Percentiles rank a stretch among this genome's conserved stretches.
phyloP scores from a whole-genome alignment of 2,113 vertebrate species.

The Otus sunia region DNA sequence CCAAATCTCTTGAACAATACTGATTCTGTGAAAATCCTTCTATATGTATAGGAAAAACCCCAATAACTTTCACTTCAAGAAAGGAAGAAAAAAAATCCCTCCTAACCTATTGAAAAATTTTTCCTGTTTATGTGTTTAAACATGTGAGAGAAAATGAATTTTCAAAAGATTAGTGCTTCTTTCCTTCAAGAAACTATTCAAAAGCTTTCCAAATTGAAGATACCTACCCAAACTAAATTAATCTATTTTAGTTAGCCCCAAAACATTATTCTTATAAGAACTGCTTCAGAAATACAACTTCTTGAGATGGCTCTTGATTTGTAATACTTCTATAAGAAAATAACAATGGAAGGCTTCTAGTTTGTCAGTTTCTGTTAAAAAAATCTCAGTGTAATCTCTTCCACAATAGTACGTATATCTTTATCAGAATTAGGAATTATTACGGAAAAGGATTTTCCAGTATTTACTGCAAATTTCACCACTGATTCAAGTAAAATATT shows the following conservation, averaged over 20 bases:
- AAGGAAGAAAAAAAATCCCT: background rate
- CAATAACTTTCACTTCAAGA: background rate
- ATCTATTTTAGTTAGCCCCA: background rate
- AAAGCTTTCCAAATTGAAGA: background rate
- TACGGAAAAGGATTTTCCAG: background rate
- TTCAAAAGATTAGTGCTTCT: background rate
- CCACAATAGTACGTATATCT: background rate
- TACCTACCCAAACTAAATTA: background rate
- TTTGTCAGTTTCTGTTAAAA: background rate
- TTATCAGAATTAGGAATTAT: background rate
- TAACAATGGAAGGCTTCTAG: background rate
- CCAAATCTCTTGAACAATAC: background rate
- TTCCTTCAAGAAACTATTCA: background rate
- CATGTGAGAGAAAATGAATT: background rate
- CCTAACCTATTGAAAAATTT: background rate
- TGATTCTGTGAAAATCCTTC: background rate
- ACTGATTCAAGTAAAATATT: conserved; percentile 2
- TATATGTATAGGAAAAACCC: background rate
- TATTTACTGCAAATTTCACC: background rate
- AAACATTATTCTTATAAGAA: background rate
- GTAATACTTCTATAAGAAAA: background rate
- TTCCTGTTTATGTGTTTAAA: background rate
- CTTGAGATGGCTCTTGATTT: background rate
- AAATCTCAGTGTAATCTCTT: background rate
- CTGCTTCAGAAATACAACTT: background rate